These are phyloP conservation scores for Eubucco bourcierii DNA, from an alignment of 2,113 vertebrate genomes.

Conservation along the genomic window DNA sequence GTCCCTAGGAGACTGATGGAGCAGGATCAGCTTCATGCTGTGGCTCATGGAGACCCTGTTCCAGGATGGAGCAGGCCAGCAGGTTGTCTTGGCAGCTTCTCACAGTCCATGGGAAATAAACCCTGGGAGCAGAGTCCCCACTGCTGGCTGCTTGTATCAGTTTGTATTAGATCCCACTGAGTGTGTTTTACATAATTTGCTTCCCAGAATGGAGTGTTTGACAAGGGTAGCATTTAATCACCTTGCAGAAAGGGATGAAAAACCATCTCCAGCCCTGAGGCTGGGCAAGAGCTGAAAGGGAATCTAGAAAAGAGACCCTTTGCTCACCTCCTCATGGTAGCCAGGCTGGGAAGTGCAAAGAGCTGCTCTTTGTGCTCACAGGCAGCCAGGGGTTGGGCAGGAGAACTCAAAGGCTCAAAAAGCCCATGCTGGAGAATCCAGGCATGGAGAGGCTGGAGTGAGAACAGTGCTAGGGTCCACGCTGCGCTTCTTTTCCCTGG, in stretches of 20 bases:
- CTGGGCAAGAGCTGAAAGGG: background rate
- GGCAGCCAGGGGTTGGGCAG: background rate
- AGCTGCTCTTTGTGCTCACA: background rate
- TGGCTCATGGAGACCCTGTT: background rate
- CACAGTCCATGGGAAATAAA: background rate
- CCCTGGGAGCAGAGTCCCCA: background rate
- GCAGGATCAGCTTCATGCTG: background rate
- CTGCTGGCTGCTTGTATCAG: background rate
- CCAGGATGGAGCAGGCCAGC: background rate
- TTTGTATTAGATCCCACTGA: conserved; percentile 9
- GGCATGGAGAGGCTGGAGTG: fast-evolving
- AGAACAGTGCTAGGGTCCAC: background rate
- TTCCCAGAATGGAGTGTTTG: conserved; percentile 28
- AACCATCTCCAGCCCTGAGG: background rate
- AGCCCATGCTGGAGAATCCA: background rate
- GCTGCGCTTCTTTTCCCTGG: fast-evolving
- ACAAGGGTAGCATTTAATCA: conserved; percentile 38
- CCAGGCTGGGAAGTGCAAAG: background rate
- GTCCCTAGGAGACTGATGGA: background rate
- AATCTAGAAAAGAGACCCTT: background rate
- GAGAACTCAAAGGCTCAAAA: background rate
- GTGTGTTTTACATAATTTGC: conserved; percentile 33
- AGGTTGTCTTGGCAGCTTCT: background rate
- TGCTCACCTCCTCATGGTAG: fast-evolving
- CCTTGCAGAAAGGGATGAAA: background rate